phyloP scores from a whole-genome alignment of 1,140 invertebrate genomes.

The Elysia chlorotica region DNA sequence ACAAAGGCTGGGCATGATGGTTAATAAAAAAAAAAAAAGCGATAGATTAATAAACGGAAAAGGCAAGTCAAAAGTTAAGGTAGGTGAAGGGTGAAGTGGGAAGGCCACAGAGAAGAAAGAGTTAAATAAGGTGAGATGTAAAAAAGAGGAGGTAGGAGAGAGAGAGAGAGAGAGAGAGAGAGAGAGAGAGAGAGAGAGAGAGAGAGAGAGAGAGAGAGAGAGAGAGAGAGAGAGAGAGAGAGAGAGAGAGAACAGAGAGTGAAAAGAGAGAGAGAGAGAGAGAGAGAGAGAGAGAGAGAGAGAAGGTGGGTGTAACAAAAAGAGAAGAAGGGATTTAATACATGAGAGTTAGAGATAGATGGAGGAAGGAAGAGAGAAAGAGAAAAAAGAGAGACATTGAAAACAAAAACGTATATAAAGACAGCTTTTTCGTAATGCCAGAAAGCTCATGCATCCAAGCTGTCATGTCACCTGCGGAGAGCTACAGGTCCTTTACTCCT shows the following conservation, averaged over 20 bases:
- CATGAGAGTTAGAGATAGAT: too few relatives aligned
- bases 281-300: constrained; percentile 1
- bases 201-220: background rate
- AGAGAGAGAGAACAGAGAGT: background rate
- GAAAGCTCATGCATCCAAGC: too few relatives aligned
- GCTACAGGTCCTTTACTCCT: too few relatives aligned
- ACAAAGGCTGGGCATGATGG: background rate
- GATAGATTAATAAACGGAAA: too few relatives aligned
- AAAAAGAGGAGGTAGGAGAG: background rate
- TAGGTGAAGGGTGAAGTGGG: too few relatives aligned
- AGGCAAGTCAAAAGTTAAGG: too few relatives aligned
- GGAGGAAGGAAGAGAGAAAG: too few relatives aligned
- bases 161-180: background rate
- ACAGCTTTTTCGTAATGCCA: too few relatives aligned
- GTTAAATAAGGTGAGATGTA: background rate
- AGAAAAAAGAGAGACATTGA: too few relatives aligned
- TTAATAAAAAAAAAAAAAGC: background rate
- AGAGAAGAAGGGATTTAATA: background rate
- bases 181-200: background rate
- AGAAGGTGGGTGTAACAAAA: background rate
- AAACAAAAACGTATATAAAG: too few relatives aligned
- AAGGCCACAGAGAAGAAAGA: background rate
- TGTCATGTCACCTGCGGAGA: too few relatives aligned
- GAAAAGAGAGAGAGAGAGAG: background rate
- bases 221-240: background rate